phyloP scores from a whole-genome alignment of 1,140 invertebrate genomes.

The Tetraneura akinire region DNA sequence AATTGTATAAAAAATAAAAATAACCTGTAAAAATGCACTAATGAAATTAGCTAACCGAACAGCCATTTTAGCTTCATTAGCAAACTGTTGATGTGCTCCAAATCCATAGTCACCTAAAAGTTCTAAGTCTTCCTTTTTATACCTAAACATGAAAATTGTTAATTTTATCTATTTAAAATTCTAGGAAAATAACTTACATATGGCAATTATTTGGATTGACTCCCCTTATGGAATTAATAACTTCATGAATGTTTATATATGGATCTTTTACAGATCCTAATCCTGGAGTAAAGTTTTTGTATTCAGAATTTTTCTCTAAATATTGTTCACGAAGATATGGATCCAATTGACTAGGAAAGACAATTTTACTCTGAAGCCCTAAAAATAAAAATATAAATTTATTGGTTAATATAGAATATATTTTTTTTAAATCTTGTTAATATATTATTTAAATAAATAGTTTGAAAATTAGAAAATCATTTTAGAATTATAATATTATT shows the following conservation, averaged over 20 bases:
- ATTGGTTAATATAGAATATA: no score
- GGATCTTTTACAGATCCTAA: slow-evolving; percentile 66
- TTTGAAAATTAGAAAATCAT: no score
- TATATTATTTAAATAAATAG: no score
- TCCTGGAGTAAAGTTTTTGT: slow-evolving; percentile 63
- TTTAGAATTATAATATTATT: no score
- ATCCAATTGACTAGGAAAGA: slow-evolving; percentile 73
- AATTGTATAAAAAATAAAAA: neutral
- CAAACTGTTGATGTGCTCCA: slow-evolving; percentile 85
- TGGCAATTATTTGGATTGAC: slow-evolving; percentile 75
- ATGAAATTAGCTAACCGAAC: slow-evolving; percentile 92
- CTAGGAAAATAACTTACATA: slow-evolving; percentile 60
- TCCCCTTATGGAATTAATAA: slow-evolving; percentile 72
- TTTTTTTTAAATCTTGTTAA: no score
- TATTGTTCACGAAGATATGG: slow-evolving; percentile 72
- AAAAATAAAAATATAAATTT: slow-evolving; percentile 50
- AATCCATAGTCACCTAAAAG: slow-evolving; percentile 81
- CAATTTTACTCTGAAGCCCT: slow-evolving; percentile 82
- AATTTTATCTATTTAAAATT: neutral
- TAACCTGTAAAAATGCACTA: slow-evolving; percentile 85
- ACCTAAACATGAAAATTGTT: slow-evolving; percentile 61
- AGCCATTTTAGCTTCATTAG: slow-evolving; percentile 94
- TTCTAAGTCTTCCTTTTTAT: slow-evolving; percentile 71
- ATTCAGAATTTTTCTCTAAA: slow-evolving; percentile 72
- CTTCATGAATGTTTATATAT: slow-evolving; percentile 74